phyloP scores from a whole-genome alignment of 2,888 invertebrate genomes.

The Hydropsyche betteni region DNA sequence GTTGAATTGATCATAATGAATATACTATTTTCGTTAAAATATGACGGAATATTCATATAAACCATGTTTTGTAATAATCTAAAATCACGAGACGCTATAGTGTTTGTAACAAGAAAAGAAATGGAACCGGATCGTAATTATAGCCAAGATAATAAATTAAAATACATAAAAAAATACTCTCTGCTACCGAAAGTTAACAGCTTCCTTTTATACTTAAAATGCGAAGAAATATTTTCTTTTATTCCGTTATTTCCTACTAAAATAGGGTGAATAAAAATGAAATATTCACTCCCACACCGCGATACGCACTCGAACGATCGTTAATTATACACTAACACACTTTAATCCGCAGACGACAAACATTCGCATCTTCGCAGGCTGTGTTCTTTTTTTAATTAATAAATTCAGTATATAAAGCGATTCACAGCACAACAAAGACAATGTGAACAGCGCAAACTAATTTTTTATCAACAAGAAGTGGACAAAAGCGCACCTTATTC shows the following conservation, averaged over 20 bases:
- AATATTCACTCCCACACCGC: background rate
- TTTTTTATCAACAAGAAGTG: constrained; percentile 33
- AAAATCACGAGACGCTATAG: constrained; percentile 16
- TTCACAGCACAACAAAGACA: too few relatives aligned
- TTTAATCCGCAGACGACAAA: background rate
- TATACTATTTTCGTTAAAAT: background rate
- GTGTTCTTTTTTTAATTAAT: background rate
- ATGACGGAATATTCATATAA: background rate
- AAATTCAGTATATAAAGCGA: background rate
- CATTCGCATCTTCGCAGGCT: background rate
- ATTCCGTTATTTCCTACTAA: constrained; percentile 31
- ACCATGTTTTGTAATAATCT: background rate
- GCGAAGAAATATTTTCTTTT: constrained; percentile 52
- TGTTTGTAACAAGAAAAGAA: constrained; percentile 35
- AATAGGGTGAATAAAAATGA: constrained; percentile 28
- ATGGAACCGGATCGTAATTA: constrained; percentile 47
- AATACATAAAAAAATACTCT: constrained; percentile 49
- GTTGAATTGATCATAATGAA: background rate
- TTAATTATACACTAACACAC: too few relatives aligned
- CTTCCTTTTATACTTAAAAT: constrained; percentile 52
- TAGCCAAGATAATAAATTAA: constrained; percentile 51
- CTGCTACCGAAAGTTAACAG: constrained; percentile 52
- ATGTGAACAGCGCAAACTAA: background rate
- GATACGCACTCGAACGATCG: too few relatives aligned
- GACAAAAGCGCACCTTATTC: constrained; percentile 49